Evolutionary conservation across 1,140 invertebrate genomes (phyloP).

Genomic region (Drosophila sp.): DNA sequence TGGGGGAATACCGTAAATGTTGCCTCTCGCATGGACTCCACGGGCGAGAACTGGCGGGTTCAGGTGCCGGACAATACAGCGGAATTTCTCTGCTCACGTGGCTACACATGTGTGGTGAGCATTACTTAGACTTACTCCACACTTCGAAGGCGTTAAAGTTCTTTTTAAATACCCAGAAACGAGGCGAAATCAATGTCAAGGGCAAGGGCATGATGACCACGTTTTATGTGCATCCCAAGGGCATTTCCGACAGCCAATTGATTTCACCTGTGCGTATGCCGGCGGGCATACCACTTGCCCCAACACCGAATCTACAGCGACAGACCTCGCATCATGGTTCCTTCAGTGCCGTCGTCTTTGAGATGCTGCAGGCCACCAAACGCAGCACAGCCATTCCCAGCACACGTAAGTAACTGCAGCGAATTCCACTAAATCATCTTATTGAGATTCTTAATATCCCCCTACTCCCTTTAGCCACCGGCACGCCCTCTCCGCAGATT

Average conservation of each 20-base stretch:
- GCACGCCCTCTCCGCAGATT: conserved; percentile 84
- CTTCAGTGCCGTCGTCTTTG: conserved; percentile 94
- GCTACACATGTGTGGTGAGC: conserved; percentile 82
- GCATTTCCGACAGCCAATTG: conserved; percentile 85
- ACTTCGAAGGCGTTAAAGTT: neutral
- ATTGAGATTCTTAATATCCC: neutral
- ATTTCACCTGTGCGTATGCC: conserved; percentile 76
- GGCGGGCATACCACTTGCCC: conserved; percentile 76
- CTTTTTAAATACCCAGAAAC: conserved; percentile 85
- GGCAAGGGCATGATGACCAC: conserved; percentile 98
- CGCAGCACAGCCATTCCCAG: conserved; percentile 86
- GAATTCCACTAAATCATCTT: neutral
- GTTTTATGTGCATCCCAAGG: conserved; percentile 92
- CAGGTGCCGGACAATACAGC: conserved; percentile 95
- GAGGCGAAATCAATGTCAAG: conserved; percentile 95
- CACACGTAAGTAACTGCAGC: conserved; percentile 79
- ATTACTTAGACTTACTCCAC: neutral
- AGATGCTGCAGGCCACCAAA: conserved; percentile 91
- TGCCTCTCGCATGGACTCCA: conserved; percentile 96
- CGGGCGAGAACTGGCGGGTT: conserved; percentile 93
- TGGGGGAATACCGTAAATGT: conserved; percentile 99
- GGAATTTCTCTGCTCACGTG: conserved; percentile 84
- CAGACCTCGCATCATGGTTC: conserved; percentile 91
- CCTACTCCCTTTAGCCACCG: conserved; percentile 59
- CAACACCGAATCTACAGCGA: conserved; percentile 85